A percentile compares a stretch with the other conserved stretches of the same genome.
Evolutionary conservation across 2,888 invertebrate genomes (phyloP).

Genomic region (Spisula subtruncata): DNA sequence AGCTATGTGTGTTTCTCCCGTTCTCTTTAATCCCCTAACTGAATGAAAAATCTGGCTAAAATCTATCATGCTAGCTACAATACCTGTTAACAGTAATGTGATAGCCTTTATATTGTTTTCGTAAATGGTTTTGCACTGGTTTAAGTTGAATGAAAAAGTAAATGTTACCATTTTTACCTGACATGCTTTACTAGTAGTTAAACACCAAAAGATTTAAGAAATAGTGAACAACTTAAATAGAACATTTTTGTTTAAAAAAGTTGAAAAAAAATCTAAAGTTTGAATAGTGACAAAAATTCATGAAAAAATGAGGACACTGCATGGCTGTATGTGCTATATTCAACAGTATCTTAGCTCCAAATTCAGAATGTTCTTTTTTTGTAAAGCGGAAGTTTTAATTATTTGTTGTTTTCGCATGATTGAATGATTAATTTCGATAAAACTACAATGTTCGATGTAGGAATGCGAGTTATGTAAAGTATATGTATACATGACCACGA

Average conservation of each 20-base stretch:
- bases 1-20: not conserved
- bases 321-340: too few relatives aligned
- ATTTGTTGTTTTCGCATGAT: not conserved
- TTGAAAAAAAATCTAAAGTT: too few relatives aligned
- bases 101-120: conserved; percentile 19
- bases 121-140: conserved; percentile 36
- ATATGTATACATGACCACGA: not conserved
- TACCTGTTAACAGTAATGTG: conserved; percentile 29
- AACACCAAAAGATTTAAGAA: not conserved
- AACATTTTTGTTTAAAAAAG: too few relatives aligned
- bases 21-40: not conserved
- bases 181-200: not conserved
- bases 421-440: not conserved
- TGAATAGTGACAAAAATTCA: too few relatives aligned
- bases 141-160: conserved; percentile 24
- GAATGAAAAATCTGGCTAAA: conserved; percentile 7
- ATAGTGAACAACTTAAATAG: too few relatives aligned
- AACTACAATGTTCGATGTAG: not conserved
- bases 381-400: not conserved
- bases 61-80: conserved; percentile 27
- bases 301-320: too few relatives aligned
- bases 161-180: not conserved
- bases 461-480: not conserved
- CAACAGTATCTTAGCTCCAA: too few relatives aligned
- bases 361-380: too few relatives aligned